phyloP scores from a whole-genome alignment of 2,113 vertebrate genomes.

The Pituophis catenifer region DNA sequence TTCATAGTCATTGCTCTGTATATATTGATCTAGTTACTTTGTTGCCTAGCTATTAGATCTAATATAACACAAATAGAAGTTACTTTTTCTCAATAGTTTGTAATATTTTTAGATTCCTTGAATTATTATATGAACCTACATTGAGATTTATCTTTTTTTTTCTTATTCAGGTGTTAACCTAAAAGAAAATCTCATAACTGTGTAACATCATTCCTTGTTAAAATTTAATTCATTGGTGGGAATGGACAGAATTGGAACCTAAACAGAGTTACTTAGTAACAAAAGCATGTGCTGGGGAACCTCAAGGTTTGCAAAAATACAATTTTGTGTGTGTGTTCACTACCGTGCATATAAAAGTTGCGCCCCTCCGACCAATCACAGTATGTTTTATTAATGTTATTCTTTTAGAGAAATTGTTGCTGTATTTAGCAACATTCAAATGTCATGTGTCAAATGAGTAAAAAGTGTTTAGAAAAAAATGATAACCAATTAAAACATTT shows the following conservation, averaged over 20 bases:
- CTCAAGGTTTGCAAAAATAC: not conserved
- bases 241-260: not conserved
- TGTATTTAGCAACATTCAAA: not conserved
- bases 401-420: not conserved
- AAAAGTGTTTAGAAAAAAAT: not conserved
- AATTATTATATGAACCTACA: not conserved
- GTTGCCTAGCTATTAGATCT: not conserved
- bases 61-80: not conserved
- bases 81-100: not conserved
- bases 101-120: not conserved
- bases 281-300: not conserved
- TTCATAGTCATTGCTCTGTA: not conserved
- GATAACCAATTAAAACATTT: not conserved
- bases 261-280: not conserved
- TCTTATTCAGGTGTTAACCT: not conserved
- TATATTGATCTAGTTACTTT: not conserved
- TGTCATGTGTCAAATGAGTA: not conserved
- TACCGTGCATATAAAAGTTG: not conserved
- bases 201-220: not conserved
- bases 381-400: not conserved
- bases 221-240: not conserved
- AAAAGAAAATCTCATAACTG: not conserved
- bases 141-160: not conserved
- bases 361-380: not conserved
- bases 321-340: not conserved